Percentiles rank a stretch among this genome's conserved stretches.
Evolutionary conservation across 2,888 invertebrate species (phyloP).

Genomic region (Ormyrus nitidulus): DNA sequence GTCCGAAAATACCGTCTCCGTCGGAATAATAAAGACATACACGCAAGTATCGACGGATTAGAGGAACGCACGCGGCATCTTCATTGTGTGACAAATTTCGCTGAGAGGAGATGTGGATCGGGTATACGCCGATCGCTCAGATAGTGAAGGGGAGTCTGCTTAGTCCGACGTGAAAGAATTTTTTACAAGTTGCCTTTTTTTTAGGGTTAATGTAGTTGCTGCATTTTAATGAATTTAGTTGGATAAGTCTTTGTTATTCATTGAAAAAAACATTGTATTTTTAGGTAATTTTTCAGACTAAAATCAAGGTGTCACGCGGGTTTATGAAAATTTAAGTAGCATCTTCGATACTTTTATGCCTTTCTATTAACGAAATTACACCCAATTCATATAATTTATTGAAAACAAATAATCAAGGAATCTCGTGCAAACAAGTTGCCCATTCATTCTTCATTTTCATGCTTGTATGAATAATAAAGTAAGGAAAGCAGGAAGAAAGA

Average conservation of each 20-base stretch:
- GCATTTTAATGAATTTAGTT: too few relatives aligned
- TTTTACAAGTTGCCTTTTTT: too few relatives aligned
- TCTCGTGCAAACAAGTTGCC: constrained; percentile 8
- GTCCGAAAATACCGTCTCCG: constrained; percentile 32
- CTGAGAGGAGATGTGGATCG: too few relatives aligned
- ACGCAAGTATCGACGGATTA: constrained; percentile 18
- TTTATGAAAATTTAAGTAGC: too few relatives aligned
- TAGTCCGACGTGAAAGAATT: not conserved
- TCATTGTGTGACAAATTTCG: not conserved
- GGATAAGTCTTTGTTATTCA: too few relatives aligned
- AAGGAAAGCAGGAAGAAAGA: not conserved
- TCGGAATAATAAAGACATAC: not conserved
- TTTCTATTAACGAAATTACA: too few relatives aligned
- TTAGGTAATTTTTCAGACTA: too few relatives aligned
- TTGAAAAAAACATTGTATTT: too few relatives aligned
- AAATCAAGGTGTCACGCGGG: too few relatives aligned
- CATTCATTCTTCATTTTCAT: constrained; percentile 2
- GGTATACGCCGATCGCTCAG: not conserved
- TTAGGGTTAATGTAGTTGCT: too few relatives aligned
- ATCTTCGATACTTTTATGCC: too few relatives aligned
- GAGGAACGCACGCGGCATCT: constrained; percentile 6
- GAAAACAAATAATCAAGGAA: not conserved
- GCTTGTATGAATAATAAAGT: constrained; percentile 11
- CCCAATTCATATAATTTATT: too few relatives aligned
- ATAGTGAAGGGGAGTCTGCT: constrained; percentile 4